Evolutionary conservation across 2,113 vertebrate species (phyloP).

Genomic region (Heloderma charlesbogerti): DNA sequence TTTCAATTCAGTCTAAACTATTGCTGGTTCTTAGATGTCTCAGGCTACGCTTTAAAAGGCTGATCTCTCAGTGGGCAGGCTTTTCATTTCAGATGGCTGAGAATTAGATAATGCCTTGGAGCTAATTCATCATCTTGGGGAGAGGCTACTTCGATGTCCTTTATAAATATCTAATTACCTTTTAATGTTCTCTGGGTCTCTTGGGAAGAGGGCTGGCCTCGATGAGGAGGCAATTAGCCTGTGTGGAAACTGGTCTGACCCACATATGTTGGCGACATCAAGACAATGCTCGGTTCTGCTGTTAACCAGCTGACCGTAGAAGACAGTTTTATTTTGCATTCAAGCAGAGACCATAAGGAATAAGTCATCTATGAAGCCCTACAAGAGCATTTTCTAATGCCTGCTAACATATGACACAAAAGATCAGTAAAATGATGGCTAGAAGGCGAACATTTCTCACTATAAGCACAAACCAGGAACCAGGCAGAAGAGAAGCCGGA

Average conservation of each 20-base stretch:
- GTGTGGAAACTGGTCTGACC: conserved; percentile 56
- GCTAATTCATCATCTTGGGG: conserved; percentile 57
- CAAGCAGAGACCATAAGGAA: conserved; percentile 49
- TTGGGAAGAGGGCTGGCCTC: conserved; percentile 58
- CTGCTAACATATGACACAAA: conserved; percentile 34
- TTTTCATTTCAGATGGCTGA: conserved; percentile 56
- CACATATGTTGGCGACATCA: conserved; percentile 8
- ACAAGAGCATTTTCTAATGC: neutral
- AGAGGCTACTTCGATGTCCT: conserved; percentile 55
- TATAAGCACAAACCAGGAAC: fast-evolving
- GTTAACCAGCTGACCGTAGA: conserved; percentile 40
- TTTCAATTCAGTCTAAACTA: neutral
- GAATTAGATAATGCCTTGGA: conserved; percentile 52
- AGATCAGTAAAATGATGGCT: conserved; percentile 18
- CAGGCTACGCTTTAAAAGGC: conserved; percentile 41
- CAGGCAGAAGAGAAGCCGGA: fast-evolving
- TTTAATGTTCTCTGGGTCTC: conserved; percentile 65
- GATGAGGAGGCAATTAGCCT: conserved; percentile 63
- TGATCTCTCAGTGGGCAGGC: conserved; percentile 54
- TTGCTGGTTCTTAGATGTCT: conserved; percentile 15
- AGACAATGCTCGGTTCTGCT: conserved; percentile 21
- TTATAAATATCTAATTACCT: conserved; percentile 74
- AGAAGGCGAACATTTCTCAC: neutral
- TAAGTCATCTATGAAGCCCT: neutral
- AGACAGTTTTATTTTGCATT: neutral